Conservation (phyloP, 2,797 vertebrate genomes). For the Mormyrus hasselquistii region DNA sequence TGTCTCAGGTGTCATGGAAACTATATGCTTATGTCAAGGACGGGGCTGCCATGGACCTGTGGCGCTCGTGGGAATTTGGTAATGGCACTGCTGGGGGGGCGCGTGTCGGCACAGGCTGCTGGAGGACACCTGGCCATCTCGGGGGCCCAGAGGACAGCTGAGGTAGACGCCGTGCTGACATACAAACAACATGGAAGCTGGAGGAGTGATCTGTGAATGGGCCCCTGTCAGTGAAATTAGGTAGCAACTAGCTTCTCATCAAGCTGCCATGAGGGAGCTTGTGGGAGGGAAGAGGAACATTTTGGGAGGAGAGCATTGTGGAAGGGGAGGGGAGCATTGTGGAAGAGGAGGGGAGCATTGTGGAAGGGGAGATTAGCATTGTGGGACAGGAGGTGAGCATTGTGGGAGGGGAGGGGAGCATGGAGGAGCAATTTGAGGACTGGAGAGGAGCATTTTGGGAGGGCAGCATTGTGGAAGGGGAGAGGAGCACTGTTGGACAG, state of each 20-base stretch:
- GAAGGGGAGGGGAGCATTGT: background rate
- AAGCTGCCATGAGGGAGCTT: background rate
- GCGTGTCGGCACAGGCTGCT: background rate
- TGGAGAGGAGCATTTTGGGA: background rate
- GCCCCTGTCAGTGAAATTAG: background rate
- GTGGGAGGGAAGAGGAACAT: background rate
- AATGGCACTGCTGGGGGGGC: background rate
- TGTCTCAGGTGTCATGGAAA: constrained; percentile 4
- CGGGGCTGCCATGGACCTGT: background rate
- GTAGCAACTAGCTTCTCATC: background rate
- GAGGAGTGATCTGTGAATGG: background rate
- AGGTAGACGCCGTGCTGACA: background rate
- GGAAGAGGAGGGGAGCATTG: background rate
- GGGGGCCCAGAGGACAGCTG: background rate
- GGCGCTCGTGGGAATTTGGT: background rate
- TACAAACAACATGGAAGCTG: background rate
- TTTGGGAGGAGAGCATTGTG: background rate
- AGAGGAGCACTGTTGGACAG: background rate
- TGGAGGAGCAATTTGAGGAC: background rate
- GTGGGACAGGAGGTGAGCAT: too few relatives aligned
- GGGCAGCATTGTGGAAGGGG: background rate
- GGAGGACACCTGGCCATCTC: background rate
- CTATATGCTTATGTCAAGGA: background rate
- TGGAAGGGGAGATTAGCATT: too few relatives aligned
- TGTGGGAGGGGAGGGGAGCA: background rate